These are phyloP conservation scores for Pseudococcus longispinus DNA, from an alignment of 2,888 invertebrate genomes.

Conservation along the genomic window DNA sequence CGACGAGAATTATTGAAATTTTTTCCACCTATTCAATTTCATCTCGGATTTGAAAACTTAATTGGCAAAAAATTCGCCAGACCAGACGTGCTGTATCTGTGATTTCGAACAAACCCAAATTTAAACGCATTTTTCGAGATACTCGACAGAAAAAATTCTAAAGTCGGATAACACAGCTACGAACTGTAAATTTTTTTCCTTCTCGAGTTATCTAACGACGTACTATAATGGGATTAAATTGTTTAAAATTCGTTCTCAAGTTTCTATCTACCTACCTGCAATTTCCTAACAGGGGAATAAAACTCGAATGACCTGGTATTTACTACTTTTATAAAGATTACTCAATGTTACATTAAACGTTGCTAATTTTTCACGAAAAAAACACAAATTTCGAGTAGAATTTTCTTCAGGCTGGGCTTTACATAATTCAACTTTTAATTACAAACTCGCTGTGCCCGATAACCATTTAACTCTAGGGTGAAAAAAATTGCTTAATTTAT, in stretches of 20 bases:
- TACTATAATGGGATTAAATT: conserved; percentile 1
- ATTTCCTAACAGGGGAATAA: not conserved
- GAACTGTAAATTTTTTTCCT: not conserved
- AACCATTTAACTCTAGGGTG: not conserved
- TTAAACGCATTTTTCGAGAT: not conserved
- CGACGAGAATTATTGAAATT: not conserved
- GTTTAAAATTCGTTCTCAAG: not conserved
- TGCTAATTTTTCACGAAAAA: not conserved
- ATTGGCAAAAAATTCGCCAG: not conserved
- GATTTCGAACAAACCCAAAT: not conserved
- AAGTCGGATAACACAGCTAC: not conserved
- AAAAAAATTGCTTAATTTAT: conserved; percentile 2
- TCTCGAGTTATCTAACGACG: not conserved
- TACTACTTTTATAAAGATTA: conserved; percentile 8
- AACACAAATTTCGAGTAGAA: not conserved
- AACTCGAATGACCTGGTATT: conserved; percentile 9
- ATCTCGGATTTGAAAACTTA: not conserved
- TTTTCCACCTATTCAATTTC: not conserved
- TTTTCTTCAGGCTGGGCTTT: not conserved
- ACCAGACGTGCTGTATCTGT: not conserved
- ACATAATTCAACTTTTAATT: not conserved
- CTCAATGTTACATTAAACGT: not conserved
- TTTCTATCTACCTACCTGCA: not conserved
- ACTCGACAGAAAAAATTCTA: not conserved
- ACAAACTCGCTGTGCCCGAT: not conserved